A percentile compares a stretch with the other conserved stretches of the same genome.
Conservation (phyloP, 2,113 vertebrate species). For the Anolis sagrei region DNA sequence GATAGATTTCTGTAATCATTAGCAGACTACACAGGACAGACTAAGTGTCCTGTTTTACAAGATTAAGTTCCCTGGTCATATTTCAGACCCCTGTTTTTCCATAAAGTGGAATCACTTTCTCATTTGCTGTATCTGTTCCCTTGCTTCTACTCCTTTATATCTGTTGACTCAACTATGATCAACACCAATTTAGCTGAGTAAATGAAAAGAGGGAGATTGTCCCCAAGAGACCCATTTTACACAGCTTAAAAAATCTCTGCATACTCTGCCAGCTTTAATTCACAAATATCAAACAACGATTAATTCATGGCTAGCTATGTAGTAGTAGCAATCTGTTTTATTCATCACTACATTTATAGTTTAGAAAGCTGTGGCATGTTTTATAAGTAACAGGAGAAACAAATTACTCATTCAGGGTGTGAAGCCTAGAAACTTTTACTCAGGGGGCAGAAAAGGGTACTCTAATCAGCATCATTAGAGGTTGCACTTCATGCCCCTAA, state of each 20-base stretch:
- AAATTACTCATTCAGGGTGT: constrained; percentile 5
- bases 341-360: constrained; percentile 50
- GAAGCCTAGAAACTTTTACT: constrained; percentile 39
- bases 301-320: constrained; percentile 48
- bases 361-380: constrained; percentile 37
- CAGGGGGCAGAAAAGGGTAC: no score
- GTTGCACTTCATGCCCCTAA: no score
- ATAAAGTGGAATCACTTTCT: constrained; percentile 44
- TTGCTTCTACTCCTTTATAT: constrained; percentile 44
- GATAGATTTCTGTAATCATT: constrained; percentile 31
- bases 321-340: constrained; percentile 41
- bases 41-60: constrained; percentile 21
- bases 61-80: neutral
- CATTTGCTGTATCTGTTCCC: constrained; percentile 38
- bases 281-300: constrained; percentile 51
- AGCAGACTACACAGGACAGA: constrained; percentile 22
- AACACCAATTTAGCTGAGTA: constrained; percentile 37
- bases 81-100: constrained; percentile 48
- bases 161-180: constrained; percentile 43
- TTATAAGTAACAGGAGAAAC: constrained; percentile 48
- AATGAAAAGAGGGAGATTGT: constrained; percentile 56
- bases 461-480: no score
- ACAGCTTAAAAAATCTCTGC: constrained; percentile 46
- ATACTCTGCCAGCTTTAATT: constrained; percentile 55
- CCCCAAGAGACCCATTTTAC: constrained; percentile 45